A percentile compares a stretch with the other conserved stretches of the same genome.
phyloP scores from a whole-genome alignment of 2,888 invertebrate species.

The Gortyna flavago region DNA sequence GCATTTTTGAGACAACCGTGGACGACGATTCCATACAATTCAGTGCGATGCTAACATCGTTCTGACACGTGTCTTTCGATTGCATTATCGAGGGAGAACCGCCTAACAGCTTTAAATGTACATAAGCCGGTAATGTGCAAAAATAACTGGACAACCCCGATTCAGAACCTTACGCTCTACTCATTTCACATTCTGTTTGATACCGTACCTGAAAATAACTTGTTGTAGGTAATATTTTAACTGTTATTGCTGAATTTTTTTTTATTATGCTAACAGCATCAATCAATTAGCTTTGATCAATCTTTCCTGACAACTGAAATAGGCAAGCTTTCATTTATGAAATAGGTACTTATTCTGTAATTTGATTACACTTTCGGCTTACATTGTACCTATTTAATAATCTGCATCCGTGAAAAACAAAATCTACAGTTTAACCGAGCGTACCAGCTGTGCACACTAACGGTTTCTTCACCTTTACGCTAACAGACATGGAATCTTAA shows the following conservation, averaged over 20 bases:
- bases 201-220: neutral
- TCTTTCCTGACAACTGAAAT: neutral
- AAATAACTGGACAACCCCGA: neutral
- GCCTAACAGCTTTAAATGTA: neutral
- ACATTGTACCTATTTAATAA: neutral
- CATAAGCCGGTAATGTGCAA: neutral
- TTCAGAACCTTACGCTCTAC: neutral
- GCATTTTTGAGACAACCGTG: neutral
- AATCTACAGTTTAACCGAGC: neutral
- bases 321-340: neutral
- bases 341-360: neutral
- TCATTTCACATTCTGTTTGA: neutral
- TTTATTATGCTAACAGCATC: neutral
- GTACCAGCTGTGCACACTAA: neutral
- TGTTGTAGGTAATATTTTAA: neutral
- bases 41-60: neutral
- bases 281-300: neutral
- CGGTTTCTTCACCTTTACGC: neutral
- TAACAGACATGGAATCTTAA: neutral
- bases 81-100: neutral
- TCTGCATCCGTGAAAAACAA: neutral
- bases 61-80: neutral
- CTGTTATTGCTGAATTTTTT: neutral
- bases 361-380: slow-evolving; percentile 1
- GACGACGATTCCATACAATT: neutral